Evolutionary conservation across 2,113 vertebrate genomes (phyloP).

Genomic region (Nicator chloris): DNA sequence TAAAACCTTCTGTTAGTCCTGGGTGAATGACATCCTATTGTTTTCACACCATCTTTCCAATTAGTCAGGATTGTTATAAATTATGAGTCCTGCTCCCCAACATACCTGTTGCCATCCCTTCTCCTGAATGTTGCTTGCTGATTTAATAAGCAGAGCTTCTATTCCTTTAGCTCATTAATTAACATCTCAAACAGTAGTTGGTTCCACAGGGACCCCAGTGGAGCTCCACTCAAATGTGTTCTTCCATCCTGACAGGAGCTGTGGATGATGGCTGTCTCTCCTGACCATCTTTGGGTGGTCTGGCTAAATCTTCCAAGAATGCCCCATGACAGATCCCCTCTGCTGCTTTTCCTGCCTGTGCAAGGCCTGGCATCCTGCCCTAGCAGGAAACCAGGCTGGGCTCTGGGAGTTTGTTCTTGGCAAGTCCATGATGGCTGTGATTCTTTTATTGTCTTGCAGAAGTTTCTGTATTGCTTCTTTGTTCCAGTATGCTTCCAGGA

Average conservation of each 20-base stretch:
- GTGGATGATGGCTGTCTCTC: not conserved
- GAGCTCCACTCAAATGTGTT: not conserved
- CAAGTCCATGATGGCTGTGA: not conserved
- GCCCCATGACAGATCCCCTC: not conserved
- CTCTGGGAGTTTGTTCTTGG: not conserved
- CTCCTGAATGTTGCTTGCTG: not conserved
- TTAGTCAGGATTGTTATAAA: not conserved
- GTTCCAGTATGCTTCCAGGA: conserved; percentile 5
- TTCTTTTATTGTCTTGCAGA: not conserved
- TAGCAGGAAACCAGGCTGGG: not conserved
- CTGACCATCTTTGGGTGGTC: not conserved
- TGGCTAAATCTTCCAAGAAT: not conserved
- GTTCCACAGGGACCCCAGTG: not conserved
- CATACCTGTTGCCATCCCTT: not conserved
- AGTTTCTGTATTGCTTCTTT: not conserved
- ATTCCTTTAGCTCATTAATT: not conserved
- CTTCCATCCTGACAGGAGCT: not conserved
- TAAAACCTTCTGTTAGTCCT: not conserved
- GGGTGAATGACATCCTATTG: not conserved
- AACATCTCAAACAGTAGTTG: not conserved
- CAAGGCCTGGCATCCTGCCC: not conserved
- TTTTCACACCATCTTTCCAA: not conserved
- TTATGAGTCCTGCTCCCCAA: not conserved
- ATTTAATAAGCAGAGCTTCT: not conserved
- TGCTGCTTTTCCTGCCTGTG: not conserved